Evolutionary conservation across 2,797 vertebrate genomes (phyloP).

Genomic region (Rhabdomys pumilio): DNA sequence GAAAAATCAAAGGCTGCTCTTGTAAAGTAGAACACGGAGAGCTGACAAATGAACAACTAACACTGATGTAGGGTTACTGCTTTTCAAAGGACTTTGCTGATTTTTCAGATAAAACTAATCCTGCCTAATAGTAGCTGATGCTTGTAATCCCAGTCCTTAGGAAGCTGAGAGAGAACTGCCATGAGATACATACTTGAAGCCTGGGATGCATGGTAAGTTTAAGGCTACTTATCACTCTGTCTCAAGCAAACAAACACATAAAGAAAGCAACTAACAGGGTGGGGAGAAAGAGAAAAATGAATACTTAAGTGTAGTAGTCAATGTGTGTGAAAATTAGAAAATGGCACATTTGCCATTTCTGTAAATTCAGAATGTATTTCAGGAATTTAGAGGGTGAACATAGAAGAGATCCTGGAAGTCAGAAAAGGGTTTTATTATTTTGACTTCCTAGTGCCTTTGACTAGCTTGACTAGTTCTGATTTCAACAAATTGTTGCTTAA

Average conservation of each 20-base stretch:
- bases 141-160: neutral
- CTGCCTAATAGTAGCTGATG: neutral
- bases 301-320: slow-evolving; percentile 10
- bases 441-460: neutral
- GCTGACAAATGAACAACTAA: slow-evolving; percentile 17
- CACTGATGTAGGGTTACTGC: neutral
- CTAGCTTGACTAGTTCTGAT: slow-evolving; percentile 11
- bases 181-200: neutral
- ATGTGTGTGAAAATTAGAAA: slow-evolving; percentile 34
- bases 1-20: slow-evolving; percentile 51
- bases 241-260: neutral
- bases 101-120: slow-evolving; percentile 69
- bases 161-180: neutral
- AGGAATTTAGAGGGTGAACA: neutral
- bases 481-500: slow-evolving; percentile 58
- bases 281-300: neutral
- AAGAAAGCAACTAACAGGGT: neutral
- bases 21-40: slow-evolving; percentile 61
- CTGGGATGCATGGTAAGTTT: neutral
- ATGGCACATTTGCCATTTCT: neutral
- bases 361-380: slow-evolving; percentile 47
- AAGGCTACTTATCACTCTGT: neutral
- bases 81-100: slow-evolving; percentile 51
- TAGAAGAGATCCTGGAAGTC: neutral
- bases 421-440: slow-evolving; percentile 10